Evolutionary conservation across 1,140 invertebrate genomes (phyloP).

Genomic region (Phthorimaea operculella): DNA sequence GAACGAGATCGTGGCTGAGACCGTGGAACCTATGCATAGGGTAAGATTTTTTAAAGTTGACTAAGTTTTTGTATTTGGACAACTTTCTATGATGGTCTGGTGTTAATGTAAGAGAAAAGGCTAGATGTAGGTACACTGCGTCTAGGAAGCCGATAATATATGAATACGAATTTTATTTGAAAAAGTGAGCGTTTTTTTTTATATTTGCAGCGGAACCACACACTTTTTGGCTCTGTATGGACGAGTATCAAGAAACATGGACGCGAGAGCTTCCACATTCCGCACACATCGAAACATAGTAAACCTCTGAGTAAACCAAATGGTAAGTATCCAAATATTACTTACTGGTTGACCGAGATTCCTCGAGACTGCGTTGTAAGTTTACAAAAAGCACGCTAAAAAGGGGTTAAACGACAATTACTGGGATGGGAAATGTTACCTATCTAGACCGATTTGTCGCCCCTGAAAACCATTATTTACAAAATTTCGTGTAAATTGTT

Average conservation of each 20-base stretch:
- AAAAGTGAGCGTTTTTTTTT: background rate
- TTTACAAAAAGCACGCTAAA: too few relatives aligned
- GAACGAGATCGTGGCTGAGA: conserved; percentile 89
- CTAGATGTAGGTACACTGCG: too few relatives aligned
- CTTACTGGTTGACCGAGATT: background rate
- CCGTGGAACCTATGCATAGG: conserved; percentile 95
- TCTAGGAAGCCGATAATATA: too few relatives aligned
- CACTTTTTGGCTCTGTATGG: conserved; percentile 53
- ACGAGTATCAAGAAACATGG: conserved; percentile 54
- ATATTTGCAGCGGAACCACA: conserved; percentile 49
- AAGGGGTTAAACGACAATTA: too few relatives aligned
- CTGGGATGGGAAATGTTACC: too few relatives aligned
- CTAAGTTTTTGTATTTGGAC: too few relatives aligned
- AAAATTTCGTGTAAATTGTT: too few relatives aligned
- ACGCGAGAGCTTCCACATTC: conserved; percentile 36
- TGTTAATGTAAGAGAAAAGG: too few relatives aligned
- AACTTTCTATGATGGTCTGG: too few relatives aligned
- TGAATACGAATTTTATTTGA: too few relatives aligned
- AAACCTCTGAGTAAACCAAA: background rate
- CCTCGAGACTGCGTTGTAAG: background rate
- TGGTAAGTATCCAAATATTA: conserved; percentile 6
- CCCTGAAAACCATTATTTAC: too few relatives aligned
- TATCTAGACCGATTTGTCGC: too few relatives aligned
- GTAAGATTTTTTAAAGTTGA: conserved; percentile 70
- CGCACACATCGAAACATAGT: conserved; percentile 3